Evolutionary conservation across 2,797 vertebrate species (phyloP).

Genomic region (Channa striata): DNA sequence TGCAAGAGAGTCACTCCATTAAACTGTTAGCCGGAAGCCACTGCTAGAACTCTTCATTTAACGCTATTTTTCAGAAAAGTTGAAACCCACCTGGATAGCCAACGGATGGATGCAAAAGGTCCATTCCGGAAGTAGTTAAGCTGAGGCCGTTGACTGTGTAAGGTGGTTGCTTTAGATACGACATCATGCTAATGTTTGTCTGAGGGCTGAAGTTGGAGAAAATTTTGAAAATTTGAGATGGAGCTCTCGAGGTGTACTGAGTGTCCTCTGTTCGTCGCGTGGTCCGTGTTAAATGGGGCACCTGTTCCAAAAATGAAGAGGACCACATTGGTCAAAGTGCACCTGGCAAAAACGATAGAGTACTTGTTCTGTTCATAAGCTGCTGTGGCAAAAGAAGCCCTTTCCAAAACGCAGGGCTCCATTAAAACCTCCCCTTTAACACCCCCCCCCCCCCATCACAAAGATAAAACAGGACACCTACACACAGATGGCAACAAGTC

Average conservation of each 20-base stretch:
- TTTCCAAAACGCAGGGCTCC: conserved; percentile 73
- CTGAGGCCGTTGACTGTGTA: conserved; percentile 98
- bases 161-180: conserved; percentile 99
- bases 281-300: conserved; percentile 53
- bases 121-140: conserved; percentile 98
- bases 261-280: conserved; percentile 57
- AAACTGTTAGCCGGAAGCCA: background rate
- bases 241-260: conserved; percentile 71
- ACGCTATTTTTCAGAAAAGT: conserved; percentile 6
- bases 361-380: conserved; percentile 8
- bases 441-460: background rate
- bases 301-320: conserved; percentile 65
- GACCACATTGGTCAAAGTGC: conserved; percentile 17
- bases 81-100: conserved; percentile 94
- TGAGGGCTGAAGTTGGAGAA: conserved; percentile 88
- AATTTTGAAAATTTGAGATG: conserved; percentile 79
- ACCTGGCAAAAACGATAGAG: background rate
- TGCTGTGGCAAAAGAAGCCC: conserved; percentile 64
- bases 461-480: conserved; percentile 29
- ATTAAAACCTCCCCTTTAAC: conserved; percentile 74
- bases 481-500: conserved; percentile 85
- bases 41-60: background rate
- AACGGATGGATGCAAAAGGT: conserved; percentile 96
- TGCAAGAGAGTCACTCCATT: background rate
- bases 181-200: conserved; percentile 99